phyloP scores from a whole-genome alignment of 2,888 invertebrate species.

The Drosophila prolongata region DNA sequence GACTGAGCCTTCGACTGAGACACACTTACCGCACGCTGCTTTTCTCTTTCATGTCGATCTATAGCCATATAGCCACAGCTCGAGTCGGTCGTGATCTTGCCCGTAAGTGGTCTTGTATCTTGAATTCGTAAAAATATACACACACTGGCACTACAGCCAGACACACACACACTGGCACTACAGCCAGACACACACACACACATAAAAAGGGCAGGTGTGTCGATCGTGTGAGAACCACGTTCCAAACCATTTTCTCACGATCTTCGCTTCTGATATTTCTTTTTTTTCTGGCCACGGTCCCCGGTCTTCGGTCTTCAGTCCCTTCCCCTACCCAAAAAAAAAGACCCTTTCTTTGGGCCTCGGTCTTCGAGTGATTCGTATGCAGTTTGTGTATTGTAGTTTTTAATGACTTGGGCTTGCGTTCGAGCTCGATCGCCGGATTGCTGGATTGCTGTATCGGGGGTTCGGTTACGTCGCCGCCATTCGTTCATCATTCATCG shows the following conservation, averaged over 20 bases:
- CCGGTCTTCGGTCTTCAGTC: slow-evolving; percentile 11
- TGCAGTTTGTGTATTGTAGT: slow-evolving; percentile 77
- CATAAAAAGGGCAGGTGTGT: slow-evolving; percentile 84
- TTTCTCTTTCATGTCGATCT: slow-evolving; percentile 65
- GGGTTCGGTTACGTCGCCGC: slow-evolving; percentile 70
- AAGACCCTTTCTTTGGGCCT: slow-evolving; percentile 35
- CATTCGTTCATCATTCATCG: slow-evolving; percentile 76
- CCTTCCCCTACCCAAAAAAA: slow-evolving; percentile 38
- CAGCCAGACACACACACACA: slow-evolving; percentile 43
- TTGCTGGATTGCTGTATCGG: slow-evolving; percentile 40
- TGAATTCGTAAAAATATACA: slow-evolving; percentile 73
- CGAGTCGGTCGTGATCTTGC: slow-evolving; percentile 83
- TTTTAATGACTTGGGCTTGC: slow-evolving; percentile 80
- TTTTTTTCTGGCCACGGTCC: slow-evolving; percentile 38
- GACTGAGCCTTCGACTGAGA: slow-evolving; percentile 38
- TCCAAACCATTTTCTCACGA: slow-evolving; percentile 85
- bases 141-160: slow-evolving; percentile 7
- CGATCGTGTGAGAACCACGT: slow-evolving; percentile 85
- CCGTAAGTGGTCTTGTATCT: slow-evolving; percentile 83
- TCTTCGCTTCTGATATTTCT: slow-evolving; percentile 83
- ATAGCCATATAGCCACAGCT: slow-evolving; percentile 24
- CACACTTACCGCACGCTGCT: slow-evolving; percentile 80
- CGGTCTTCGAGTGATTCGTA: slow-evolving; percentile 73
- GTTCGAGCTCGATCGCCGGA: slow-evolving; percentile 52
- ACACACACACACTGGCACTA: slow-evolving; percentile 11